These are phyloP conservation scores for Apis cerana DNA, from an alignment of 1,140 invertebrate species.

Conservation along the genomic window DNA sequence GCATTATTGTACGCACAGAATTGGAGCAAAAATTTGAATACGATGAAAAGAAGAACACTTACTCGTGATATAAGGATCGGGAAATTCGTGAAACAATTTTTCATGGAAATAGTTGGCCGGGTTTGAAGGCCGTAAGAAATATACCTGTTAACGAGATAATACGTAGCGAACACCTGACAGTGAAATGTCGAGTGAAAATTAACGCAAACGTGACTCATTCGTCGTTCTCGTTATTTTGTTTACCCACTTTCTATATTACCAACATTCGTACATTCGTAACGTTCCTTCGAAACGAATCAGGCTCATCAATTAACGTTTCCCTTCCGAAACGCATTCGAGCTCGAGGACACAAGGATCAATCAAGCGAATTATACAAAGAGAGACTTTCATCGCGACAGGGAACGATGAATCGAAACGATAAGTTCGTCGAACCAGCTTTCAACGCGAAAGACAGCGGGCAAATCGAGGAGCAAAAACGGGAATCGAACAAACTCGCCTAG, in stretches of 20 bases:
- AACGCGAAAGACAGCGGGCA: neutral
- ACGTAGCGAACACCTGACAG: neutral
- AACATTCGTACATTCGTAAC: neutral
- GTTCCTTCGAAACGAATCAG: neutral
- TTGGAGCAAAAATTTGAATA: neutral
- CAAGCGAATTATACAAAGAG: constrained; percentile 15
- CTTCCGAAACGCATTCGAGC: neutral
- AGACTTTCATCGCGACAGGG: constrained; percentile 9
- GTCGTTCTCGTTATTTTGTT: neutral
- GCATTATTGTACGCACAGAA: neutral
- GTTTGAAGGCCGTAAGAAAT: too few relatives aligned
- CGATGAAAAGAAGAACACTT: too few relatives aligned
- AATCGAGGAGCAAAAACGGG: neutral
- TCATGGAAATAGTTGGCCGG: neutral
- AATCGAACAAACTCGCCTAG: neutral
- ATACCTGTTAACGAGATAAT: neutral
- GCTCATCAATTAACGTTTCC: constrained; percentile 20
- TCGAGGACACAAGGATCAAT: constrained; percentile 5
- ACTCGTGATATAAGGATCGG: too few relatives aligned
- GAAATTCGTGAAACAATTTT: neutral
- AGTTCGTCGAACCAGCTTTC: constrained; percentile 7
- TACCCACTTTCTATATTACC: constrained; percentile 1
- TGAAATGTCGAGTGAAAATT: neutral
- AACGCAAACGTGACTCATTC: neutral
- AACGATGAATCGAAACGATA: constrained; percentile 23